Conservation (phyloP, 2,888 invertebrate genomes). For the Phragmatobia fuliginosa region DNA sequence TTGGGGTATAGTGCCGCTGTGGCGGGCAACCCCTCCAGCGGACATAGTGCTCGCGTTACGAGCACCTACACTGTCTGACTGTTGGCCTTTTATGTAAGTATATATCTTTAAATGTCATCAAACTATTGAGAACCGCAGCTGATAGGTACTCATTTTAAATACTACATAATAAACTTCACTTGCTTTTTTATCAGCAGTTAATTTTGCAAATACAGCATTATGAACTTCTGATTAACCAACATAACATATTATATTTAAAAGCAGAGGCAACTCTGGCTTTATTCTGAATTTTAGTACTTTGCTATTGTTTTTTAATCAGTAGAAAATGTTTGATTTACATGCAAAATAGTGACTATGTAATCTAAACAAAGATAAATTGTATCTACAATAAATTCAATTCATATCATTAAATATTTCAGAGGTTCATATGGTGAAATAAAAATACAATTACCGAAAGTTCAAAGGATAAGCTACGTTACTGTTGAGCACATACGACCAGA, state of each 20-base stretch:
- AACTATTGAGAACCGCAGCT: neutral
- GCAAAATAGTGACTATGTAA: neutral
- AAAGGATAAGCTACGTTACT: slow-evolving; percentile 62
- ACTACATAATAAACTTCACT: too few species aligned
- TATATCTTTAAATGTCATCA: slow-evolving; percentile 22
- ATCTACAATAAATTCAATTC: slow-evolving; percentile 1
- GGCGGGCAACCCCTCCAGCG: slow-evolving; percentile 73
- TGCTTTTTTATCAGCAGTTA: too few species aligned
- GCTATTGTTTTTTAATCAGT: neutral
- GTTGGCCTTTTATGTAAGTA: slow-evolving; percentile 79
- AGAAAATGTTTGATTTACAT: neutral
- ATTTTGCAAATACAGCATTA: neutral
- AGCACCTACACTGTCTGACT: slow-evolving; percentile 74
- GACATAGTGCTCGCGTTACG: slow-evolving; percentile 72
- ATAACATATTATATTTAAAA: too few species aligned
- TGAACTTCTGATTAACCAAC: neutral
- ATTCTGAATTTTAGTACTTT: neutral
- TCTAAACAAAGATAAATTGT: neutral
- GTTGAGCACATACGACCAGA: slow-evolving; percentile 79
- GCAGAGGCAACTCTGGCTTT: neutral
- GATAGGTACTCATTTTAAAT: too few species aligned
- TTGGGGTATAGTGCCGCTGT: slow-evolving; percentile 77
- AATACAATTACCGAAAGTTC: slow-evolving; percentile 61
- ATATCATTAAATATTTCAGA: slow-evolving; percentile 55
- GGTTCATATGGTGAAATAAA: slow-evolving; percentile 75